Conservation (phyloP, 1,140 invertebrate genomes). For the Akabosia matsudoensis region DNA sequence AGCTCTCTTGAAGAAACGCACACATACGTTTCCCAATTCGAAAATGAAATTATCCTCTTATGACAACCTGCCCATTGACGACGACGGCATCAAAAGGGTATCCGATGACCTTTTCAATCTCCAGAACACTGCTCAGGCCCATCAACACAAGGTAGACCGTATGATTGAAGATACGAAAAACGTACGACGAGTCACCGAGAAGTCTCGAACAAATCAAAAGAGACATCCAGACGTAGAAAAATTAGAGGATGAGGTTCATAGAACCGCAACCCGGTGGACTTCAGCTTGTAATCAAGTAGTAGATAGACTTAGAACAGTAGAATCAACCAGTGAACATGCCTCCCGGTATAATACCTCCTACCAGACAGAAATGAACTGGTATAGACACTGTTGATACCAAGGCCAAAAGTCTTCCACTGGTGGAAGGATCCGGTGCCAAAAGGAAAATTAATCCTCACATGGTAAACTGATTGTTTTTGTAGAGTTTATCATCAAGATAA, state of each 20-base stretch:
- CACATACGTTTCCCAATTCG: constrained; percentile 83
- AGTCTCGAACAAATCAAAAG: constrained; percentile 66
- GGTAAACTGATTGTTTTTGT: constrained; percentile 61
- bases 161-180: constrained; percentile 85
- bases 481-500: neutral
- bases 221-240: constrained; percentile 82
- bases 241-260: constrained; percentile 87
- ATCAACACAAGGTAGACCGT: constrained; percentile 82
- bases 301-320: constrained; percentile 80
- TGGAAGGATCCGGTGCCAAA: constrained; percentile 64
- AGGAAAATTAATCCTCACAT: constrained; percentile 73
- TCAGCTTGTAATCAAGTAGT: constrained; percentile 84
- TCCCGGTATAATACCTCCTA: constrained; percentile 82
- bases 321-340: constrained; percentile 77
- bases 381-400: constrained; percentile 74
- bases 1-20: constrained; percentile 84
- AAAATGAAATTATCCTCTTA: constrained; percentile 82
- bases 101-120: constrained; percentile 72
- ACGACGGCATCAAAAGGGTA: constrained; percentile 68
- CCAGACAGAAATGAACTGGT: constrained; percentile 80
- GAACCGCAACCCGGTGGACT: constrained; percentile 83
- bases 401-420: constrained; percentile 66
- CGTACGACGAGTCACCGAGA: constrained; percentile 78
- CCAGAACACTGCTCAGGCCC: constrained; percentile 75
- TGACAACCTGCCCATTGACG: constrained; percentile 75